These are phyloP conservation scores for Sturnira hondurensis DNA, from an alignment of 2,113 vertebrate genomes.

Conservation along the genomic window DNA sequence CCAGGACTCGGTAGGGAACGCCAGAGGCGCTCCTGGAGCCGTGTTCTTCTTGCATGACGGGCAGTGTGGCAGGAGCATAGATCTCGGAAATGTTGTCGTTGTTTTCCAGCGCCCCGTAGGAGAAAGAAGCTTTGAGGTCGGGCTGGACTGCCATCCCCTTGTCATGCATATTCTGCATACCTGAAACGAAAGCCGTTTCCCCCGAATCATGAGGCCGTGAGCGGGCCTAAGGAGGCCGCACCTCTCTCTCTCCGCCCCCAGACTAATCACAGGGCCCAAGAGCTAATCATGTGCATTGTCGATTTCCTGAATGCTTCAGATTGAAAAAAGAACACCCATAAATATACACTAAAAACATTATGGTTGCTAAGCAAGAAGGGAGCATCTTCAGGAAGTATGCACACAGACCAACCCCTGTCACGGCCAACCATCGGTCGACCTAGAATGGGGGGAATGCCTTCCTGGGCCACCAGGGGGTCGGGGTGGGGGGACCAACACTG, in stretches of 20 bases:
- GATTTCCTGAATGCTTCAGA: background rate
- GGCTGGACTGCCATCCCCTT: slow-evolving; percentile 90
- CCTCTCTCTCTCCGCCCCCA: background rate
- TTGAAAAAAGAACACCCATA: background rate
- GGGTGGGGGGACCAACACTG: background rate
- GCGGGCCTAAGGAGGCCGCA: background rate
- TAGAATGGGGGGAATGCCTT: background rate
- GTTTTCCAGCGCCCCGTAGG: slow-evolving; percentile 94
- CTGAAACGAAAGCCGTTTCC: slow-evolving; percentile 77
- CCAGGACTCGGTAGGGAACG: slow-evolving; percentile 76
- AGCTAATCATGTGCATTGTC: background rate
- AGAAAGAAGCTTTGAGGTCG: slow-evolving; percentile 91
- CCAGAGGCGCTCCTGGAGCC: slow-evolving; percentile 58
- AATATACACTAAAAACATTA: background rate
- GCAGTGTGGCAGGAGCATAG: slow-evolving; percentile 82
- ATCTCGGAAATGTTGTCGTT: slow-evolving; percentile 85
- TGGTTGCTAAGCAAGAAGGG: slow-evolving; percentile 58
- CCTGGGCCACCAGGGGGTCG: background rate
- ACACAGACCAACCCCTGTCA: background rate
- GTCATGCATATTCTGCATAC: slow-evolving; percentile 92
- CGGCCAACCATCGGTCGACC: background rate
- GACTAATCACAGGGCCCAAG: background rate
- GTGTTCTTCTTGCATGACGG: slow-evolving; percentile 83
- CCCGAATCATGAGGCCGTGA: background rate
- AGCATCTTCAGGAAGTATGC: slow-evolving; percentile 14